These are phyloP conservation scores for Wasmannia auropunctata DNA, from an alignment of 1,140 invertebrate genomes.

Conservation along the genomic window DNA sequence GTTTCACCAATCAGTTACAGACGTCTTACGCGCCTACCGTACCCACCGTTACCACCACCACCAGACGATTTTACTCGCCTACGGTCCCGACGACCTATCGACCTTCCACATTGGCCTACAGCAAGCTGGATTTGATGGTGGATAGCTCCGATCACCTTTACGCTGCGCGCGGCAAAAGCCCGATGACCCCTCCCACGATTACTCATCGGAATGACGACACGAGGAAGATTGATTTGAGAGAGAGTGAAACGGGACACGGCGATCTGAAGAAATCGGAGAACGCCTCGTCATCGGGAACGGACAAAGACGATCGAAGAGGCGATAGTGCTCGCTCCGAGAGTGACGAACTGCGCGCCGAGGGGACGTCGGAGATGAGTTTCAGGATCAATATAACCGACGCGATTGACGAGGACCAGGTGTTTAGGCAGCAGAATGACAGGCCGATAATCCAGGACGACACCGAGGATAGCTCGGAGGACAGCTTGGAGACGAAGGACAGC, in stretches of 20 bases:
- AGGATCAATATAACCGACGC: slow-evolving; percentile 20
- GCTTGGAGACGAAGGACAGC: slow-evolving; percentile 76
- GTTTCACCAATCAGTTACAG: slow-evolving; percentile 73
- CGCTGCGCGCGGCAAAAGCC: slow-evolving; percentile 62
- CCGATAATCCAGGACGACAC: slow-evolving; percentile 2
- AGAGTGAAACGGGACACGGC: background rate
- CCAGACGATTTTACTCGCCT: slow-evolving; percentile 80
- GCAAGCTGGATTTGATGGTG: slow-evolving; percentile 75
- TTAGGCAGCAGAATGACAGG: slow-evolving; percentile 20
- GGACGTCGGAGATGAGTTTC: slow-evolving; percentile 12
- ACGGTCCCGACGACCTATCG: slow-evolving; percentile 78
- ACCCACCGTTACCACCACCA: slow-evolving; percentile 81
- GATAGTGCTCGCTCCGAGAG: background rate
- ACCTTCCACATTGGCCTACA: slow-evolving; percentile 73
- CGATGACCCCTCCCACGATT: slow-evolving; percentile 51
- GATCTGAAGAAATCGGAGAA: background rate
- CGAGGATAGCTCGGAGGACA: slow-evolving; percentile 65
- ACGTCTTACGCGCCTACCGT: slow-evolving; percentile 82
- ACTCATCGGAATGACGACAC: background rate
- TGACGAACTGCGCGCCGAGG: background rate
- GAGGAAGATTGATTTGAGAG: background rate
- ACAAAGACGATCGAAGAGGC: background rate
- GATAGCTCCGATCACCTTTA: slow-evolving; percentile 79
- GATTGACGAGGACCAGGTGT: slow-evolving; percentile 14
- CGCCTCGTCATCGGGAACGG: slow-evolving; percentile 2